Percentiles rank a stretch among this genome's conserved stretches.
Conservation (phyloP, 2,797 vertebrate genomes). For the Microchirus variegatus region DNA sequence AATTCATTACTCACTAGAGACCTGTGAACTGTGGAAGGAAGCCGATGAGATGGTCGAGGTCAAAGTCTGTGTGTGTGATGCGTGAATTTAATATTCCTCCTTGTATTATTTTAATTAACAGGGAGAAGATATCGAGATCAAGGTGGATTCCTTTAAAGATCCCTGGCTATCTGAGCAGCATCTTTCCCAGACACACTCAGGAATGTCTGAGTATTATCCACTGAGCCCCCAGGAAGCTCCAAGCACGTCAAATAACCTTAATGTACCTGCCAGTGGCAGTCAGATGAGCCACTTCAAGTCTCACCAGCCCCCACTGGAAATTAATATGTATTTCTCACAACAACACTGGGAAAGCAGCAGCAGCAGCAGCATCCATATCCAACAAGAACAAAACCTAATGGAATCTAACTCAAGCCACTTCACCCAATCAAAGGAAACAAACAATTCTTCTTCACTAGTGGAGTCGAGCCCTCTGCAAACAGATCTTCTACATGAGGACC, state of each 20-base stretch:
- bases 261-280: constrained; percentile 13
- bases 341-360: constrained; percentile 32
- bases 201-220: constrained; percentile 45
- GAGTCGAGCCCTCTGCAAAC: constrained; percentile 6
- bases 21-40: constrained; percentile 13
- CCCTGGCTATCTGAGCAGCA: constrained; percentile 36
- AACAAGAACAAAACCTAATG: constrained; percentile 11
- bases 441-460: not conserved
- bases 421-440: not conserved
- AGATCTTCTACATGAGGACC: constrained; percentile 21
- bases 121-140: constrained; percentile 38
- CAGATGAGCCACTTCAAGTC: constrained; percentile 16
- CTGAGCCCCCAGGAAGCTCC: constrained; percentile 27
- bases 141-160: constrained; percentile 34
- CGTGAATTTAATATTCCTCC: constrained; percentile 11
- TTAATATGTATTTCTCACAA: constrained; percentile 27
- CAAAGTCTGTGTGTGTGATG: constrained; percentile 3
- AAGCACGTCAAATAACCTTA: constrained; percentile 11
- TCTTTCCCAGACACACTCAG: constrained; percentile 53
- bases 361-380: constrained; percentile 8
- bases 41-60: constrained; percentile 2
- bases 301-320: constrained; percentile 35
- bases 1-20: not conserved
- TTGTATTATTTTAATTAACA: constrained; percentile 61
- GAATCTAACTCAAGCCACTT: constrained; percentile 3